Evolutionary conservation across 2,113 vertebrate genomes (phyloP), one percentile per base, ranked within the genome.

Genomic region (Phalacrocorax carbo): DNA sequence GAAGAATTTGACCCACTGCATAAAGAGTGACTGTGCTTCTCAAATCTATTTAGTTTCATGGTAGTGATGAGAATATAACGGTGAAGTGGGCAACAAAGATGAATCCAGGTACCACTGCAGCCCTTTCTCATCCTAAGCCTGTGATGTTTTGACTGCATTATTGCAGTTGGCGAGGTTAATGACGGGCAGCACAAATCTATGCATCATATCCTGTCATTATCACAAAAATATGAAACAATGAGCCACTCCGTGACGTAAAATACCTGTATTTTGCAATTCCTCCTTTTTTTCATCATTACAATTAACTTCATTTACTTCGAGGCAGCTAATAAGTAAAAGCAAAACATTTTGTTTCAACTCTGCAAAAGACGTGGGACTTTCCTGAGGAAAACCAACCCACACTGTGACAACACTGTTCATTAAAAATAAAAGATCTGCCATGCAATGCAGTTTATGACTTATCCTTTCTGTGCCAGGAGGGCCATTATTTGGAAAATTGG

Each of bases 181-280:
- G 38, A 71, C 0, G 0, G 54, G 21, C 71, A 88, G 25, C 71
- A 88, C 0, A 0, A 69, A 71, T 29, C 61, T 26, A 25, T 18
- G 44, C 38, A 54, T 70, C 60, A 48, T 19, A 84, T 52, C 72
- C 72, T 29, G 26, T 32, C 4, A 2, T 87, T 52, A 44, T 17
- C 23, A 71, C 52, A 60, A 40, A 71, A 78, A 90, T 32, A 29
- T 1, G 48, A 82, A 88, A 89, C n/a, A 36, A 79, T 10, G 36
- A 85, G 54, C 30, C 32, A 58, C 17, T 79, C 76, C 20, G 64
- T 81, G 30, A 44, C 58, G 84, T 27, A 36, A 93, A 86, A 83
- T 13, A 68, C 34, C 27, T 16, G 2, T 21, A 8, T 90, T 78
- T 76, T 48, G 57, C 15, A 70, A 58, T 77, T 81, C 38, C n/a